These are phyloP conservation scores for Promerops cafer DNA, from an alignment of 2,113 vertebrate species.

Conservation along the genomic window DNA sequence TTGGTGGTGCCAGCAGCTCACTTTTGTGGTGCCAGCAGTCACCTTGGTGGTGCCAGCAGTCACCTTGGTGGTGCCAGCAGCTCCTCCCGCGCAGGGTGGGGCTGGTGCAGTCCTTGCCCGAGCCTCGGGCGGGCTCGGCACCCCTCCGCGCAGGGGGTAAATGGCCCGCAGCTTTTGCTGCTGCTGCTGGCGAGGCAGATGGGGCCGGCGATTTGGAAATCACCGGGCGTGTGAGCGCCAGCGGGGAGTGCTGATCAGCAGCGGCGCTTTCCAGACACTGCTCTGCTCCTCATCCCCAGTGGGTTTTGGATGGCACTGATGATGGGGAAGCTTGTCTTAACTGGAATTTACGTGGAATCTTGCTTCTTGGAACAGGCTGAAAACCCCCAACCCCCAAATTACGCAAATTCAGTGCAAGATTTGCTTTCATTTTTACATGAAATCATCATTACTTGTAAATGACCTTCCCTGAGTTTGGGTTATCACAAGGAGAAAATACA, in stretches of 20 bases:
- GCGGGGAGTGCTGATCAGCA: not conserved
- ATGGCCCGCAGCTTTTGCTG: not conserved
- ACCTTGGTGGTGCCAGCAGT: not conserved
- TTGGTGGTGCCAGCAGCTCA: not conserved
- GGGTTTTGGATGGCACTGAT: not conserved
- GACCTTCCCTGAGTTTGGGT: not conserved
- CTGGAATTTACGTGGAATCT: not conserved
- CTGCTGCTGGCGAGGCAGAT: not conserved
- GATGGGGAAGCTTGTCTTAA: not conserved
- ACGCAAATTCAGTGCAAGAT: not conserved
- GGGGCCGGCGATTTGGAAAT: not conserved
- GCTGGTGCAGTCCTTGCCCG: not conserved
- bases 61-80: not conserved
- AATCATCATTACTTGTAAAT: not conserved
- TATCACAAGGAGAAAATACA: not conserved
- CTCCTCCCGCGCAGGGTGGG: not conserved
- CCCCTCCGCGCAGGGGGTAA: not conserved
- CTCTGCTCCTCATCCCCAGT: not conserved
- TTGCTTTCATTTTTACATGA: not conserved
- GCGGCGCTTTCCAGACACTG: accelerated
- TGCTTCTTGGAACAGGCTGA: not conserved
- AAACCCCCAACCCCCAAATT: not conserved
- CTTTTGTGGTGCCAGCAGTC: not conserved
- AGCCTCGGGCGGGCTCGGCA: accelerated
- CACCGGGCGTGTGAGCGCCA: not conserved